phyloP scores from a whole-genome alignment of 1,140 invertebrate genomes.

The Cyclargus thomasi region DNA sequence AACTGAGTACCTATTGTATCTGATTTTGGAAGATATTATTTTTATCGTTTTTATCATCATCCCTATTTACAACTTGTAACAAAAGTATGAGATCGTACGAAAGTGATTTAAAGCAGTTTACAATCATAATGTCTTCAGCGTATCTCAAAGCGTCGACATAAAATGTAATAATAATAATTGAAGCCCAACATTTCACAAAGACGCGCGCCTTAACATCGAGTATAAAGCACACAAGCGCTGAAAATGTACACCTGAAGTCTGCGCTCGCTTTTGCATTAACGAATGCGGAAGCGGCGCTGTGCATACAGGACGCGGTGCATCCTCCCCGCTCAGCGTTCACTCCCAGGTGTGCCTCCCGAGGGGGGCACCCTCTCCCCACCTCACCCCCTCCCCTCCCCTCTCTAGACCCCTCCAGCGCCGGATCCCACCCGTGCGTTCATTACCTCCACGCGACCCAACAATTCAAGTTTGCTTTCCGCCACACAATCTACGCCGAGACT shows the following conservation, averaged over 20 bases:
- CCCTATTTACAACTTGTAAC: background rate
- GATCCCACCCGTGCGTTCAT: conserved; percentile 70
- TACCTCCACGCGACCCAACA: conserved; percentile 71
- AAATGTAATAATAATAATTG: conserved; percentile 69
- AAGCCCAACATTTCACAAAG: conserved; percentile 62
- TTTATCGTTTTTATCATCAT: background rate
- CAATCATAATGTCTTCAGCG: conserved; percentile 7
- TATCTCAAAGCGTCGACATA: conserved; percentile 44
- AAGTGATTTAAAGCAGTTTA: background rate
- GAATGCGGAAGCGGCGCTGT: conserved; percentile 72
- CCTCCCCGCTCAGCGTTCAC: conserved; percentile 35
- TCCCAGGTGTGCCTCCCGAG: conserved; percentile 32
- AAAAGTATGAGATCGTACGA: background rate
- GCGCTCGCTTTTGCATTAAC: conserved; percentile 73
- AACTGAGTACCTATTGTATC: too few relatives aligned
- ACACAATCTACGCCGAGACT: conserved; percentile 70
- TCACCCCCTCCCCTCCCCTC: conserved; percentile 41
- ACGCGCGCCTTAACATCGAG: conserved; percentile 64
- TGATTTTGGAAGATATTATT: background rate
- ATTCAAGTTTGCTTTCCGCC: conserved; percentile 73
- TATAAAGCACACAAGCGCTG: conserved; percentile 70
- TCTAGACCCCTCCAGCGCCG: conserved; percentile 62
- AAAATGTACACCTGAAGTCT: conserved; percentile 74
- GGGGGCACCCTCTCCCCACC: conserved; percentile 32
- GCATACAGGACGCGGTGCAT: conserved; percentile 70